Conservation (phyloP, 2,113 vertebrate species). For the Carollia perspicillata region DNA sequence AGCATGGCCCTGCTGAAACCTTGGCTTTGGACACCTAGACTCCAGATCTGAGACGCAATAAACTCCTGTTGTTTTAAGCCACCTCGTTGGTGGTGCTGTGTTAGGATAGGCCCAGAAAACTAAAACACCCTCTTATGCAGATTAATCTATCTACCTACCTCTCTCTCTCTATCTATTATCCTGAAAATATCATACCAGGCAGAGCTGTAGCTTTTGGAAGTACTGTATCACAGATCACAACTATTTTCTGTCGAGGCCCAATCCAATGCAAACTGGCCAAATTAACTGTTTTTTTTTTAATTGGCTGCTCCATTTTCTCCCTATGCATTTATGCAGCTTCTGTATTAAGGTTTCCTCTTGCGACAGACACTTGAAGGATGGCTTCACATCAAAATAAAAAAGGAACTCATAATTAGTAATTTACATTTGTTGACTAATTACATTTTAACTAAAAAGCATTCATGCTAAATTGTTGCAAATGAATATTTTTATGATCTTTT, state of each 20-base stretch:
- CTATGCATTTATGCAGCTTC: background rate
- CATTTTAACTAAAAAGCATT: constrained; percentile 65
- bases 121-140: background rate
- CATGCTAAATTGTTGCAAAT: constrained; percentile 59
- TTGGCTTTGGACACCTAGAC: background rate
- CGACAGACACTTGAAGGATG: constrained; percentile 14
- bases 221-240: background rate
- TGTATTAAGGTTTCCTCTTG: background rate
- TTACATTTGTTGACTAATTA: constrained; percentile 67
- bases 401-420: constrained; percentile 58
- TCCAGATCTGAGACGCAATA: background rate
- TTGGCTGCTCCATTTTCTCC: background rate
- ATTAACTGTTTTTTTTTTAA: background rate
- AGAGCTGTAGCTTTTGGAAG: background rate
- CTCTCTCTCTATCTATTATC: background rate
- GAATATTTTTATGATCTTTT: constrained; percentile 63
- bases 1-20: background rate
- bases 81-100: too few relatives aligned
- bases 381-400: constrained; percentile 56
- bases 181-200: background rate
- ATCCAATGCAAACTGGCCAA: background rate
- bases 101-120: background rate
- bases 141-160: background rate
- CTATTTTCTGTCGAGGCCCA: background rate
- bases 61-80: background rate